phyloP scores from a whole-genome alignment of 2,113 vertebrate genomes.

The Hymenochirus boettgeri region DNA sequence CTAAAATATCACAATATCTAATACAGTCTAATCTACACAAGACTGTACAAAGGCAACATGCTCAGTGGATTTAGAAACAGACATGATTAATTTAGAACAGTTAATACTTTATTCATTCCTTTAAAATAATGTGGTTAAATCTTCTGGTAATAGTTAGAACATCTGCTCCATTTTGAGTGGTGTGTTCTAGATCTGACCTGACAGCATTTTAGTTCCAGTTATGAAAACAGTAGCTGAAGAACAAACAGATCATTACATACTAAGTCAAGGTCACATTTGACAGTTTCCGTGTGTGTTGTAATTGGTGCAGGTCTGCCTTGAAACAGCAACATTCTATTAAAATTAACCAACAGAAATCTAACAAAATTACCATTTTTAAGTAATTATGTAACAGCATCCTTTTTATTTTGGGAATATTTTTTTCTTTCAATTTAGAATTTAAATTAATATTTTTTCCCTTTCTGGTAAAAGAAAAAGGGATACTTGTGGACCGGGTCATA shows the following conservation, averaged over 20 bases:
- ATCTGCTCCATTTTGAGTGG: constrained; percentile 5
- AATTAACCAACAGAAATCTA: no score
- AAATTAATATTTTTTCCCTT: no score
- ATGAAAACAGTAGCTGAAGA: constrained; percentile 30
- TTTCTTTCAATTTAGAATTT: no score
- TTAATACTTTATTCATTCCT: not conserved
- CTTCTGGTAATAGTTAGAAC: constrained; percentile 36
- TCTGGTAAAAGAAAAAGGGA: no score
- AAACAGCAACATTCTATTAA: no score
- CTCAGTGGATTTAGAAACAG: not conserved
- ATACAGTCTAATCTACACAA: no score
- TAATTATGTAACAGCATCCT: no score
- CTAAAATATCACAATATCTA: no score
- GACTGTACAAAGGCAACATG: no score
- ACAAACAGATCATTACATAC: constrained; percentile 21
- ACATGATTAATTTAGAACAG: not conserved
- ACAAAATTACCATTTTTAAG: no score
- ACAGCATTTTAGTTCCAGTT: constrained; percentile 31
- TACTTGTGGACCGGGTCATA: no score
- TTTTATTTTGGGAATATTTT: no score
- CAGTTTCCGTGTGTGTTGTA: constrained; percentile 11
- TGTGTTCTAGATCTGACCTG: constrained; percentile 25
- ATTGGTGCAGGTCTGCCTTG: constrained; percentile 15
- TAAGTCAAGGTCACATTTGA: constrained; percentile 30
- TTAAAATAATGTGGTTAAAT: constrained; percentile 30